Base-by-base conservation (phyloP, 1,140 invertebrate genomes). In the Drosophila novamexicana region DNA sequence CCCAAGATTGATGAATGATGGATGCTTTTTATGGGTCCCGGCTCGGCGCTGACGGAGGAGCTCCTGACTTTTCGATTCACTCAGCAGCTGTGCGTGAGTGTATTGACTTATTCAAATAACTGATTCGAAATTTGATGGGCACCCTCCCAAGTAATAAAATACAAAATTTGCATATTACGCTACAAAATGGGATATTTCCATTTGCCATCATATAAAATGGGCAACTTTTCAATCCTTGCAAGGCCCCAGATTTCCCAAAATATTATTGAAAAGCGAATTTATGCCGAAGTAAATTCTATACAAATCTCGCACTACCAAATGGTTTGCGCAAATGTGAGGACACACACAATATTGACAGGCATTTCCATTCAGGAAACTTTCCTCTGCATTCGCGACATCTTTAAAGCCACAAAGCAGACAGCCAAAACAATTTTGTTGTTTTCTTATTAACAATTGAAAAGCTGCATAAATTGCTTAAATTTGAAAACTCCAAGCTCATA, bases 1-100 rank as follows among this genome's bases (percentile, higher is more conserved):
- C 7, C 34, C 36, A 66, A 68, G 77, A 84, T 84, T 85, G 75
- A 85, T 81, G 75, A 69, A 69, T 74, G 75, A 66, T 74, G 69
- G 49, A 18, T 49, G 34, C 29, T 40, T 36, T 37, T 62, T 50
- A 54, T 62, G 47, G 71, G 56, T 61, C 47, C 59, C 34, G 49
- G 14, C 40, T 59, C 9, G 9, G 22, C 34, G 36, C 50, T 1
- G 22, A 2, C 22, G 22, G 22, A 22, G 22, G 3, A 22, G 22
- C 22, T 5, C 22, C n/a, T 50, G 14, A 32, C 34, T 18, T 6
- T 10, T 65, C 45, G 49, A 84, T 84, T 83, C 81, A 83, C 81
- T 80, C 77, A 77, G 32, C 49, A 36, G 54, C 44, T 32, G 42
- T 36, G 44, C 8, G 8, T 7, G 8, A 37, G 10, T n/a, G 40